Conservation (phyloP, 2,888 invertebrate genomes). For the Tipula unca region DNA sequence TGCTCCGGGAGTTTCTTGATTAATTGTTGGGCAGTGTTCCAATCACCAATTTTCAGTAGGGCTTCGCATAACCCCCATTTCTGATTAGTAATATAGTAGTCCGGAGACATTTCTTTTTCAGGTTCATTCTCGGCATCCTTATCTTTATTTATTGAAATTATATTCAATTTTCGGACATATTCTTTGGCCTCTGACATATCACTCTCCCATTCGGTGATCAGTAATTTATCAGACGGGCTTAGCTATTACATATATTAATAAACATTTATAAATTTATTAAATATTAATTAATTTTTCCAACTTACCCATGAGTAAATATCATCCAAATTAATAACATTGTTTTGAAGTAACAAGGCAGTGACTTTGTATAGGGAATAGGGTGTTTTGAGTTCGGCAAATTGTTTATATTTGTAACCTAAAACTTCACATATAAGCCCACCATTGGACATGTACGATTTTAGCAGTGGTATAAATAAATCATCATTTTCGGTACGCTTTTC, state of each 20-base stretch:
- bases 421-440: slow-evolving; percentile 85
- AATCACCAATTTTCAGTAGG: slow-evolving; percentile 77
- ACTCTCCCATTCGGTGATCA: slow-evolving; percentile 72
- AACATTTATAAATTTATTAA: background rate
- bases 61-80: slow-evolving; percentile 91
- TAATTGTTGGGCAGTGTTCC: slow-evolving; percentile 75
- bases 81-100: slow-evolving; percentile 59
- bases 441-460: slow-evolving; percentile 83
- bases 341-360: slow-evolving; percentile 82
- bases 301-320: slow-evolving; percentile 85
- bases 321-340: slow-evolving; percentile 74
- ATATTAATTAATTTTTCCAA: background rate
- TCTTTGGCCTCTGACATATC: slow-evolving; percentile 76
- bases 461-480: slow-evolving; percentile 75
- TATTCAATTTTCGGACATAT: slow-evolving; percentile 76
- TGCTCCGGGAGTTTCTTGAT: slow-evolving; percentile 75
- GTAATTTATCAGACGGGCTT: slow-evolving; percentile 73
- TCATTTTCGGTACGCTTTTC: slow-evolving; percentile 76
- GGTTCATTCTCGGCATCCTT: slow-evolving; percentile 64
- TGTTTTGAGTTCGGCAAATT: slow-evolving; percentile 54
- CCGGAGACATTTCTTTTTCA: slow-evolving; percentile 54
- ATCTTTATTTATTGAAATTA: slow-evolving; percentile 72
- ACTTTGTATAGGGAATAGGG: slow-evolving; percentile 81
- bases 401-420: slow-evolving; percentile 84
- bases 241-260: slow-evolving; percentile 48